A percentile compares a stretch with the other conserved stretches of the same genome.
phyloP scores from a whole-genome alignment of 1,140 invertebrate genomes.

The Protaetia brevitarsis region DNA sequence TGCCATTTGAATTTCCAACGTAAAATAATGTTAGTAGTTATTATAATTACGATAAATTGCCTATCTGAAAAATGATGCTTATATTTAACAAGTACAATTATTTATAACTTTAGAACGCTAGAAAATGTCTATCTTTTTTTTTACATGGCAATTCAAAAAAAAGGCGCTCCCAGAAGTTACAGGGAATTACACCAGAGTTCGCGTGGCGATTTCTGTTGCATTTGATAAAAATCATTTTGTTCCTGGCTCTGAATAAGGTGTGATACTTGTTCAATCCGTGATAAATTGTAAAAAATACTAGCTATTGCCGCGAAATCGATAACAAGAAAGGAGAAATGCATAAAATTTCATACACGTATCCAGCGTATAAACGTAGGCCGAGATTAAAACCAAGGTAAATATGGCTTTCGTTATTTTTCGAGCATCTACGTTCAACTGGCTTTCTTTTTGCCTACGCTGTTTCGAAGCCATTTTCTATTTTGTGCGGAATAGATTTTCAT shows the following conservation, averaged over 20 bases:
- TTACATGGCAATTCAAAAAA: too few species aligned
- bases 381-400: conserved; percentile 24
- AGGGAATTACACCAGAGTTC: conserved; percentile 17
- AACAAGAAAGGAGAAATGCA: conserved; percentile 18
- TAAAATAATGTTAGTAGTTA: too few species aligned
- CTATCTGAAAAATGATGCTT: too few species aligned
- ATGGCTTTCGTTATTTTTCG: conserved; percentile 2
- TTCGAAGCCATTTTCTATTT: conserved; percentile 22
- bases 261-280: conserved; percentile 16
- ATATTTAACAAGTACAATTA: too few species aligned
- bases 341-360: conserved; percentile 15
- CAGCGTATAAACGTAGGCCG: neutral
- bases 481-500: neutral
- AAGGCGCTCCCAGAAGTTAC: neutral
- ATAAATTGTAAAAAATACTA: conserved; percentile 18
- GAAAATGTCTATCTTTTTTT: too few species aligned
- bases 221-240: conserved; percentile 22
- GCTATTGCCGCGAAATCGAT: neutral
- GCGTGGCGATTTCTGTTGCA: neutral
- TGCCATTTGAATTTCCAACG: neutral
- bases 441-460: conserved; percentile 4
- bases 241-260: conserved; percentile 23
- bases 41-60: neutral
- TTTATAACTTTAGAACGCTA: too few species aligned
- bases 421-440: neutral